A percentile compares a stretch with the other conserved stretches of the same genome.
These are phyloP conservation scores for Rhinolophus sinicus DNA, from an alignment of 2,113 vertebrate genomes.

Conservation along the genomic window DNA sequence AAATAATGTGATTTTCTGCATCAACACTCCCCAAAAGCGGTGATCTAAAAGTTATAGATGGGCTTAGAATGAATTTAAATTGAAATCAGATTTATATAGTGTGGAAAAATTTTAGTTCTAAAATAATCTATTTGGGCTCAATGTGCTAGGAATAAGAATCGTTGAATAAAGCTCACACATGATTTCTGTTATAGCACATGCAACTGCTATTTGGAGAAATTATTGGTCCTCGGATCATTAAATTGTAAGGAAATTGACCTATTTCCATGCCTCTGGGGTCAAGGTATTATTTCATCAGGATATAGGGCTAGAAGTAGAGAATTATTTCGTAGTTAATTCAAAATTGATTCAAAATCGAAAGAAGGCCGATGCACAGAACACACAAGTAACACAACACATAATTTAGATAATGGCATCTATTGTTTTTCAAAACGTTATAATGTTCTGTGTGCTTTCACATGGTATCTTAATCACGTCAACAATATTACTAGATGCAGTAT, in stretches of 20 bases:
- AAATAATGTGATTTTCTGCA: slow-evolving; percentile 52
- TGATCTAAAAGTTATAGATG: not conserved
- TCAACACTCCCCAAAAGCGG: not conserved
- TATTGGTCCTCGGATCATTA: slow-evolving; percentile 13
- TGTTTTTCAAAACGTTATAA: not conserved
- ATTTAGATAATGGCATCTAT: not conserved
- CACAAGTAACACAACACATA: not conserved
- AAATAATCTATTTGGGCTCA: not conserved
- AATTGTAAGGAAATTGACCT: not conserved
- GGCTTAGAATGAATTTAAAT: slow-evolving; percentile 30
- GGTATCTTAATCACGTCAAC: not conserved
- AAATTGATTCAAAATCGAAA: slow-evolving; percentile 17
- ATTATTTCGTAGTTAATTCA: slow-evolving; percentile 11
- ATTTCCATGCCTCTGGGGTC: not conserved
- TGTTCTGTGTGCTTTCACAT: not conserved
- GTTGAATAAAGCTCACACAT: not conserved
- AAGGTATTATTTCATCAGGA: not conserved
- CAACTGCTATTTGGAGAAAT: slow-evolving; percentile 8
- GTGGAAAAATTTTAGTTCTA: slow-evolving; percentile 38
- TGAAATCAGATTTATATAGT: slow-evolving; percentile 12
- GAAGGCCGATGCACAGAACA: not conserved
- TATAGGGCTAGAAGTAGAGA: not conserved
- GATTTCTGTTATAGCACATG: not conserved
- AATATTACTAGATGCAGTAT: not conserved
- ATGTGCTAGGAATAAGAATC: not conserved